phyloP scores from a whole-genome alignment of 2,888 invertebrate genomes.

The Cataglyphis livida region DNA sequence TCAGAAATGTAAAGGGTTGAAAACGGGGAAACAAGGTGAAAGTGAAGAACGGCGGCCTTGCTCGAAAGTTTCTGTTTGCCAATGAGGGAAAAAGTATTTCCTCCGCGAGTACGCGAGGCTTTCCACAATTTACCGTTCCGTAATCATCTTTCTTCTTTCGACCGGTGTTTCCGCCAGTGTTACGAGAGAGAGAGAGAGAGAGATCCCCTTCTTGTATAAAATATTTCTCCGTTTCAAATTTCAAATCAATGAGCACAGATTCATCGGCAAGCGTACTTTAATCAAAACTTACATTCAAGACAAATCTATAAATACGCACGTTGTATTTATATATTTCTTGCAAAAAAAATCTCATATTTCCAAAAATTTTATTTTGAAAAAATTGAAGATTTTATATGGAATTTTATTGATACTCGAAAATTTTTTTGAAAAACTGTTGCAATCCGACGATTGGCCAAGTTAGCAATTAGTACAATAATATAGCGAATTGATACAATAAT shows the following conservation, averaged over 20 bases:
- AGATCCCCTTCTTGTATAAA: not conserved
- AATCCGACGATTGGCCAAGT: no score
- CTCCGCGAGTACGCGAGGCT: not conserved
- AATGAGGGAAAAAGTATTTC: constrained; percentile 41
- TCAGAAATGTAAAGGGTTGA: constrained; percentile 50
- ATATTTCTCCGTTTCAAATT: constrained; percentile 4
- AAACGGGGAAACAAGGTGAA: constrained; percentile 62
- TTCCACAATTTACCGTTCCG: not conserved
- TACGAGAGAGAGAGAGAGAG: not conserved
- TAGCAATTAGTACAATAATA: no score
- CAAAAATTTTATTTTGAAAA: not conserved
- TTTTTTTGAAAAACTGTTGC: no score
- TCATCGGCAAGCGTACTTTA: not conserved
- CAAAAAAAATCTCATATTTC: not conserved
- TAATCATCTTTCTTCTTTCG: not conserved
- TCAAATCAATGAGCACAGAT: not conserved
- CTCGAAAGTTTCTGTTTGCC: constrained; percentile 57
- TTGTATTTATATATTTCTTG: not conserved
- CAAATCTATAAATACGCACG: not conserved
- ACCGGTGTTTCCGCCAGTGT: not conserved
- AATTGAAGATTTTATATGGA: not conserved
- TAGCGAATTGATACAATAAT: no score
- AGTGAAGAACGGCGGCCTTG: constrained; percentile 60
- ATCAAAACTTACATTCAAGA: not conserved
- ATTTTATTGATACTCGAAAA: not conserved